Evolutionary conservation across 2,888 invertebrate species (phyloP).

Genomic region (Drosophila sordidula): DNA sequence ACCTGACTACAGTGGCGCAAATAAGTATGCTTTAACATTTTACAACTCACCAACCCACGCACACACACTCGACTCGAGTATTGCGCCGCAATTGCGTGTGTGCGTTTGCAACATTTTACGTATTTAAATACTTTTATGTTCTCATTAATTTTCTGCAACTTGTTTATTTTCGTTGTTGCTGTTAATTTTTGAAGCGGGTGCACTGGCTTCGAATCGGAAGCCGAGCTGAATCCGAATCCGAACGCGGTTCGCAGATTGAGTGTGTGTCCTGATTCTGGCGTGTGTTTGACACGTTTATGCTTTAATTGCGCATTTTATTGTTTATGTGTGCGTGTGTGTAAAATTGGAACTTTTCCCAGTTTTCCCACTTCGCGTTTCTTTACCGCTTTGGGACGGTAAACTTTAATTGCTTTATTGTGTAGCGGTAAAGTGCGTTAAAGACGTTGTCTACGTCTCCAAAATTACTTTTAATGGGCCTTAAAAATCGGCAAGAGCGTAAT

Average conservation of each 20-base stretch:
- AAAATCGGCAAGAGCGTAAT: background rate
- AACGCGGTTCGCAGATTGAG: background rate
- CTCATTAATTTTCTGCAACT: constrained; percentile 65
- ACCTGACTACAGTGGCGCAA: constrained; percentile 42
- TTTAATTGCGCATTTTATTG: constrained; percentile 47
- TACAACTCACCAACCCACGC: constrained; percentile 14
- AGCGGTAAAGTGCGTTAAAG: constrained; percentile 1
- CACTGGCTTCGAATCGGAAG: constrained; percentile 1
- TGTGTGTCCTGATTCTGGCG: constrained; percentile 9
- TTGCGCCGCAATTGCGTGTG: constrained; percentile 57
- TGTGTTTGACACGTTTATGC: constrained; percentile 53
- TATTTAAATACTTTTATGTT: constrained; percentile 67
- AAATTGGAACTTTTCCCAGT: constrained; percentile 13
- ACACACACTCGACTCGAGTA: constrained; percentile 28
- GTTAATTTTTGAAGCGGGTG: constrained; percentile 17
- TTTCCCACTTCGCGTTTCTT: background rate
- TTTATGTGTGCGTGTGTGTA: constrained; percentile 31
- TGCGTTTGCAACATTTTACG: constrained; percentile 47
- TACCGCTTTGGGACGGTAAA: background rate
- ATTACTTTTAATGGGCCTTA: background rate
- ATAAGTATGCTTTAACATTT: constrained; percentile 55
- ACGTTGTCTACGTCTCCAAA: background rate
- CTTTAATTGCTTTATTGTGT: constrained; percentile 41
- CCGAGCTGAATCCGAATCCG: constrained; percentile 4
- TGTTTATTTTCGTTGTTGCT: constrained; percentile 37